Conservation (phyloP, 2,888 invertebrate species). For the Eumacrocentrus americanus region DNA sequence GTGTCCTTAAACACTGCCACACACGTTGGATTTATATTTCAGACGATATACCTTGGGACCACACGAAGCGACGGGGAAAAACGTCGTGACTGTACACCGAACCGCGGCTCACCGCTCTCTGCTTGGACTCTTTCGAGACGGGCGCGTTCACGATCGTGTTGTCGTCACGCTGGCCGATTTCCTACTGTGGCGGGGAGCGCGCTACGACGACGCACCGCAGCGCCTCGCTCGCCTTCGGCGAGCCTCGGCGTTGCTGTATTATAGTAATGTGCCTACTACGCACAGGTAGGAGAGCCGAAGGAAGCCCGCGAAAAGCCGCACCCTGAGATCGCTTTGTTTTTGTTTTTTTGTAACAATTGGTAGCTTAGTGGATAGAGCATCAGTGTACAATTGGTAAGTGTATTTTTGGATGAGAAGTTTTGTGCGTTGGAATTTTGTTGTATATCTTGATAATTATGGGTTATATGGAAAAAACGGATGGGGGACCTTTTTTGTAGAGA, state of each 20-base stretch:
- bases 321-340: neutral
- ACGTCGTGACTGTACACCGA: slow-evolving; percentile 9
- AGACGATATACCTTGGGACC: neutral
- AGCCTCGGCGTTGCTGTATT: slow-evolving; percentile 39
- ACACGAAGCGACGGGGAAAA: slow-evolving; percentile 3
- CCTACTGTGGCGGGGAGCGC: slow-evolving; percentile 56
- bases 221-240: slow-evolving; percentile 44
- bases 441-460: too few species aligned
- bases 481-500: too few species aligned
- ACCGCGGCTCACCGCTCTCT: slow-evolving; percentile 11
- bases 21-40: neutral
- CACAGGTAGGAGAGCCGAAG: slow-evolving; percentile 22
- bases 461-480: too few species aligned
- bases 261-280: slow-evolving; percentile 13
- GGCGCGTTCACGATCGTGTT: slow-evolving; percentile 40
- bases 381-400: neutral
- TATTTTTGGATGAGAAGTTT: neutral
- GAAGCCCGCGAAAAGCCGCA: slow-evolving; percentile 8
- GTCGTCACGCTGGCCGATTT: slow-evolving; percentile 58
- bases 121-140: slow-evolving; percentile 8
- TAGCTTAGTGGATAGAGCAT: too few species aligned
- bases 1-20: too few species aligned
- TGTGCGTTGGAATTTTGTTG: neutral
- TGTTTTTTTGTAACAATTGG: neutral
- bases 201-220: slow-evolving; percentile 11